phyloP scores from a whole-genome alignment of 2,113 vertebrate species.

The Penelope pileata region DNA sequence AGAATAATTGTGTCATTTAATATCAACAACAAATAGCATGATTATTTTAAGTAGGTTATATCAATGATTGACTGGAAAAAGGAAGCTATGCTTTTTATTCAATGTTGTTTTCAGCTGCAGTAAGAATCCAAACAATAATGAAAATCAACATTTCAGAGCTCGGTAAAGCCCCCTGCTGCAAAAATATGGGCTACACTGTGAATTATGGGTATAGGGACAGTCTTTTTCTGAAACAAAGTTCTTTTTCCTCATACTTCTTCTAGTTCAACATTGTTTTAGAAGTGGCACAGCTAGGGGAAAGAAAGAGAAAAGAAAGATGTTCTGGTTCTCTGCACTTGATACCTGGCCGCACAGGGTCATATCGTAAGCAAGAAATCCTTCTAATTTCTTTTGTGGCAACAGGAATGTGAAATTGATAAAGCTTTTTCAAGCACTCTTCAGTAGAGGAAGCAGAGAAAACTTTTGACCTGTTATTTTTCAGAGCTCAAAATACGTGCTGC shows the following conservation, averaged over 20 bases:
- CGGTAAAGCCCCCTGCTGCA: not conserved
- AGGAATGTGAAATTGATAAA: not conserved
- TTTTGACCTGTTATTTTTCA: not conserved
- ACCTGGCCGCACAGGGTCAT: not conserved
- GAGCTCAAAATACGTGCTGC: not conserved
- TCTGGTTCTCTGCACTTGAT: not conserved
- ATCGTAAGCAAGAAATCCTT: not conserved
- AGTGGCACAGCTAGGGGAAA: not conserved
- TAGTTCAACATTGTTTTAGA: not conserved
- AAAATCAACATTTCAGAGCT: not conserved
- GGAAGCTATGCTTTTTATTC: not conserved
- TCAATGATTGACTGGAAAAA: not conserved
- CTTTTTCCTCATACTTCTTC: not conserved
- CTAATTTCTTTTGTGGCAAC: not conserved
- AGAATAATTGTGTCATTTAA: not conserved
- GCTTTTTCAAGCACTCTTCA: not conserved
- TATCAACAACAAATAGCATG: not conserved
- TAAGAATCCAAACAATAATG: not conserved
- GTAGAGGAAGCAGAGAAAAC: not conserved
- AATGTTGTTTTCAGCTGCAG: not conserved
- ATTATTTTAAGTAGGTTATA: not conserved
- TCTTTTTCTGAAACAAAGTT: not conserved
- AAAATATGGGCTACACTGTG: not conserved
- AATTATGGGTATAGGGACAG: not conserved
- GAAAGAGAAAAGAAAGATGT: not conserved